A percentile compares a stretch with the other conserved stretches of the same genome.
phyloP scores from a whole-genome alignment of 2,888 invertebrate species.

The Phortica magna region DNA sequence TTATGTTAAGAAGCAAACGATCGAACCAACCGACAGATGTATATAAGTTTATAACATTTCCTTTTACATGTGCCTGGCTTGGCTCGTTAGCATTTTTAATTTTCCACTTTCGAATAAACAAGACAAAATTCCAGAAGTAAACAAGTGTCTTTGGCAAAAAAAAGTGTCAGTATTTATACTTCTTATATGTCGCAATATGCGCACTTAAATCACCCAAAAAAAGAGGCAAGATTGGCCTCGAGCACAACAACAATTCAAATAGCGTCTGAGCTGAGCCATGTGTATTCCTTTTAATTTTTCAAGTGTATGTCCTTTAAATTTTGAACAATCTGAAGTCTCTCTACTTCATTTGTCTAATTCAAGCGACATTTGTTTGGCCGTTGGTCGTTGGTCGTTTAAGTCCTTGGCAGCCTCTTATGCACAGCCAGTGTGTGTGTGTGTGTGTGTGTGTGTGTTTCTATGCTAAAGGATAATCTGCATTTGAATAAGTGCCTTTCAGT shows the following conservation, averaged over 20 bases:
- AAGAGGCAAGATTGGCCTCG: not conserved
- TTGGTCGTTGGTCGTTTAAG: constrained; percentile 27
- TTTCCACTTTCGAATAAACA: constrained; percentile 36
- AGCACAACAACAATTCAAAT: constrained; percentile 14
- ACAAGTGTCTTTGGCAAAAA: constrained; percentile 34
- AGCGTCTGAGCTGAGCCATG: not conserved
- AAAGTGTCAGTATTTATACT: constrained; percentile 54
- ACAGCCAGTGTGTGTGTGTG: constrained; percentile 24
- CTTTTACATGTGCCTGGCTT: not conserved
- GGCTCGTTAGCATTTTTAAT: constrained; percentile 36
- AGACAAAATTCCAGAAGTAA: not conserved
- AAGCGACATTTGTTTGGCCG: constrained; percentile 46
- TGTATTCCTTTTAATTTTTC: constrained; percentile 51
- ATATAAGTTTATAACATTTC: not conserved
- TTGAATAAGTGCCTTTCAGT: constrained; percentile 72
- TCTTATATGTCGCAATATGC: constrained; percentile 50
- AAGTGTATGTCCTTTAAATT: constrained; percentile 44
- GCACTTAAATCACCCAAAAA: constrained; percentile 51
- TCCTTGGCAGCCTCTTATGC: constrained; percentile 34
- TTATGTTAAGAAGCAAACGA: constrained; percentile 20
- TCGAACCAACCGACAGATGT: too few species aligned
- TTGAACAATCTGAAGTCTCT: constrained; percentile 63
- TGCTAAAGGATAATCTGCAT: constrained; percentile 68
- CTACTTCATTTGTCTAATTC: constrained; percentile 71
- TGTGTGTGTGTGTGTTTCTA: constrained; percentile 29